Evolutionary conservation across 2,888 invertebrate species (phyloP).

Genomic region (Pyrrhosoma nymphula): DNA sequence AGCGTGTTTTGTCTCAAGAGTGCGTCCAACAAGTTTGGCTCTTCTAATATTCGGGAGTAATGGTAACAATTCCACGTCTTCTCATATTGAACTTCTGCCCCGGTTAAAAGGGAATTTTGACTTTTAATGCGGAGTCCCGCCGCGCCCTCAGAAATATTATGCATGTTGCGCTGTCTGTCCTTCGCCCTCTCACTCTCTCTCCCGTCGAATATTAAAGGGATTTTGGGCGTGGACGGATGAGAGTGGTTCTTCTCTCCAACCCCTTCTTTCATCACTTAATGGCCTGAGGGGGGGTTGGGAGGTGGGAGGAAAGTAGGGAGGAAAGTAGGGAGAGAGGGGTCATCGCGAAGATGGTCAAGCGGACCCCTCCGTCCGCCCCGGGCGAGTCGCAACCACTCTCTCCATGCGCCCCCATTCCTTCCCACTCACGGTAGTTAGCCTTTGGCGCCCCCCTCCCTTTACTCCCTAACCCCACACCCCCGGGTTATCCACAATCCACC

Average conservation of each 20-base stretch:
- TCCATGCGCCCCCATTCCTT: no score
- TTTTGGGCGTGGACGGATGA: neutral
- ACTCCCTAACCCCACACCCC: neutral
- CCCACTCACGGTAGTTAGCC: neutral
- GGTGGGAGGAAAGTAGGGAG: neutral
- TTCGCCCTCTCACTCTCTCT: neutral
- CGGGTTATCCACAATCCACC: no score
- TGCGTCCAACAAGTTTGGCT: no score
- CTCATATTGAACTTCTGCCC: neutral
- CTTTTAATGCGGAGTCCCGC: neutral
- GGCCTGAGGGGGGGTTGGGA: neutral
- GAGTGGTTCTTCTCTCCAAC: neutral
- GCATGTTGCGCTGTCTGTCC: neutral
- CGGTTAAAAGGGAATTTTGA: neutral
- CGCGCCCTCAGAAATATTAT: neutral
- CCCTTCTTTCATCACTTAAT: slow-evolving; percentile 5
- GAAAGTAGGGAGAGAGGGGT: slow-evolving; percentile 17
- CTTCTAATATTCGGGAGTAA: neutral
- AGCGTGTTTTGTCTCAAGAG: no score
- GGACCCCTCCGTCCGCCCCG: neutral
- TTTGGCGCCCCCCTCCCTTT: neutral
- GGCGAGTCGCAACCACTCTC: neutral
- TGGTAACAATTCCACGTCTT: neutral
- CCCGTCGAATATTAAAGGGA: neutral
- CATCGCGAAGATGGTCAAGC: neutral